Percentiles rank a stretch among this genome's conserved stretches.
phyloP scores from a whole-genome alignment of 2,113 vertebrate species.

The Microtus pennsylvanicus region DNA sequence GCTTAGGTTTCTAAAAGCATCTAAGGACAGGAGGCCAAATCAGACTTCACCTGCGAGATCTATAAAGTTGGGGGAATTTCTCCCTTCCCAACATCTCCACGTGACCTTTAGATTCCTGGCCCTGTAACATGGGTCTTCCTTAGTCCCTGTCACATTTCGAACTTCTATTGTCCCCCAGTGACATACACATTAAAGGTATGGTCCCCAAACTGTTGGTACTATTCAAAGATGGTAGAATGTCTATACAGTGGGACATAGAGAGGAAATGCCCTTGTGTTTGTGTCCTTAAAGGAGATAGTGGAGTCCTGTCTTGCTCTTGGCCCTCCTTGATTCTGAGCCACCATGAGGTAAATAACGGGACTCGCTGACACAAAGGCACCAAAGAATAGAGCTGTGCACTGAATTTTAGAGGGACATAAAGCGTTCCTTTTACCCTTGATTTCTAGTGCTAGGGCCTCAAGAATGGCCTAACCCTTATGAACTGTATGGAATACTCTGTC shows the following conservation, averaged over 20 bases:
- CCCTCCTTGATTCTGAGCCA: background rate
- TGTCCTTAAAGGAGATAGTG: background rate
- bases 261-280: no score
- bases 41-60: background rate
- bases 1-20: background rate
- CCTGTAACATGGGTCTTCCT: background rate
- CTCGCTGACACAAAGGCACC: no score
- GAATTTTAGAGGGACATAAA: background rate
- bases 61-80: background rate
- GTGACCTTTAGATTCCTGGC: background rate
- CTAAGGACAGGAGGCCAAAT: background rate
- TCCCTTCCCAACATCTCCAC: background rate
- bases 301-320: background rate
- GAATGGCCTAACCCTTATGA: constrained; percentile 36
- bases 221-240: background rate
- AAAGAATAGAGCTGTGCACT: background rate
- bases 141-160: background rate
- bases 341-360: background rate
- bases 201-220: background rate
- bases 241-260: background rate
- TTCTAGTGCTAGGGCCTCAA: constrained; percentile 34
- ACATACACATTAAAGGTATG: background rate
- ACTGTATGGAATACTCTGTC: background rate
- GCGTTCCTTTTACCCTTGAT: constrained; percentile 1
- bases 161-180: background rate